Evolutionary conservation across 2,888 invertebrate genomes (phyloP), one percentile per base, ranked within the genome.

Genomic region (Eupithecia subfuscata): DNA sequence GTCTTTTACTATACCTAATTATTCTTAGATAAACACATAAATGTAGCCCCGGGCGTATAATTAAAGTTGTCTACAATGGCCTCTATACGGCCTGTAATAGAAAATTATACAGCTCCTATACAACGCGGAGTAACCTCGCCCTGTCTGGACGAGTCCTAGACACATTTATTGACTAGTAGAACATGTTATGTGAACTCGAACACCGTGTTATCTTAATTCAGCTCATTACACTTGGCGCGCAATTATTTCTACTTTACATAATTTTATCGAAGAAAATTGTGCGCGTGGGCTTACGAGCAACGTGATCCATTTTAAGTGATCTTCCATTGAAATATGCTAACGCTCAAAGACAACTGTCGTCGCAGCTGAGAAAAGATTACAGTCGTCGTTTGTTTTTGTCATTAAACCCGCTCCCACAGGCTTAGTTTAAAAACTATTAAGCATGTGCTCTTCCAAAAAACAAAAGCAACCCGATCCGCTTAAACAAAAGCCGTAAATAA

Each of bases 211-310:
- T 91, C 92, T 91, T 91, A 92, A 92, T 92, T 90, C 86, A 89
- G 85, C 91, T 92, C 91, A 93, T 93, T 93, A 92, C 87, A 87
- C 86, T 85, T 82, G 82, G 85, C 85, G 86, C 85, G 86, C 89
- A 89, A 91, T 78, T 78, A 91, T 91, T 91, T 90, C 88, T 90
- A 90, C 87, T 92, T 92, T 90, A 89, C 91, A 92, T 92, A 91
- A 91, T 92, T 92, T 92, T 91, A 93, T 91, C 90, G 90, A 88
- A 90, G 91, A 91, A 93, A 91, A 92, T 91, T 91, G 90, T 89
- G 86, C 88, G 90, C 90, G 90, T 90, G 90, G 90, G 91, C 90
- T 87, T 85, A 81, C 81, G 80, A 85, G 78, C 83, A 86, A 88
- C 88, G 87, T 88, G 89, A 88, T 88, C 86, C 87, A 88, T 86